Conservation (phyloP, 2,113 vertebrate species). For the Ptychochromis oligacanthus region DNA sequence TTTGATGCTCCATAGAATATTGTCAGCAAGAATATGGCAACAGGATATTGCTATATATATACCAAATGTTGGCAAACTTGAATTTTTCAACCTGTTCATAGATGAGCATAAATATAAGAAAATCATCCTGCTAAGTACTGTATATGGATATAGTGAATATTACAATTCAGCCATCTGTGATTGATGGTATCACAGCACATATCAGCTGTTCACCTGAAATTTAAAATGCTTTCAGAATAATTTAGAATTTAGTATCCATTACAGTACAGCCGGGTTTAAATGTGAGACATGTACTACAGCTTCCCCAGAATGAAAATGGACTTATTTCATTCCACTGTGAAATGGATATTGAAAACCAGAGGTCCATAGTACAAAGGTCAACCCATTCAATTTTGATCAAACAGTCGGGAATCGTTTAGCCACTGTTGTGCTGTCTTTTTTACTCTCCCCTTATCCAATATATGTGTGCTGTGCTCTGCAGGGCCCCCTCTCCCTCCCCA, state of each 20-base stretch:
- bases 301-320: neutral
- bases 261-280: neutral
- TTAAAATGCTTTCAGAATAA: too few species aligned
- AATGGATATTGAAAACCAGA: neutral
- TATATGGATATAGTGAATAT: neutral
- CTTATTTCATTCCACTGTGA: neutral
- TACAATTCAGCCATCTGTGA: neutral
- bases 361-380: constrained; percentile 32
- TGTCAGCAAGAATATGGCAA: constrained; percentile 33
- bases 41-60: constrained; percentile 14
- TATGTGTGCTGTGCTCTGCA: constrained; percentile 64
- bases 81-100: constrained; percentile 15
- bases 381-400: constrained; percentile 25
- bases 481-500: constrained; percentile 93
- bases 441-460: constrained; percentile 25
- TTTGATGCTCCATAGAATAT: constrained; percentile 36
- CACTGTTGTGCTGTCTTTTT: constrained; percentile 14
- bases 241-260: too few species aligned
- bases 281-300: neutral
- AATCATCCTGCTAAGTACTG: neutral
- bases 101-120: neutral
- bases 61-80: constrained; percentile 29
- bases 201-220: neutral
- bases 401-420: constrained; percentile 1
- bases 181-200: neutral